Evolutionary conservation across 2,888 invertebrate species (phyloP), one percentile per base, ranked within the genome.

Genomic region (Aproaerema taeniolella): DNA sequence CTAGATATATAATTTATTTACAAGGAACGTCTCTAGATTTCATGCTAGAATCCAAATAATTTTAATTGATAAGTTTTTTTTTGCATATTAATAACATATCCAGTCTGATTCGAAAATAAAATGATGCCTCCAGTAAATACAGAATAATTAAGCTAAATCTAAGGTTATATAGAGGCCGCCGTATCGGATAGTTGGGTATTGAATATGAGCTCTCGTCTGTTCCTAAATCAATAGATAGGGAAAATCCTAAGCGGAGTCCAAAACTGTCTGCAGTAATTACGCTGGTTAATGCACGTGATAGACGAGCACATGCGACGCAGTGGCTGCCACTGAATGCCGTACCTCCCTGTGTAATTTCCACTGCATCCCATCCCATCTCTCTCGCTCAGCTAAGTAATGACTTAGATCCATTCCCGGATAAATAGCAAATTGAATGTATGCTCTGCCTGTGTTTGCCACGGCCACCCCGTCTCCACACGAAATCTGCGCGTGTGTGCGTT

Each of bases 331-430:
- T 66, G 66, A 70, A 75, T 67, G 63, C 63, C 64, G 67, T 62
- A 68, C 67, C 66, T 63, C 65, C 64, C 61, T 52, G 62, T 75
- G 75, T 79, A 80, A 81, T 81, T 77, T 80, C 73, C 74, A 77
- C 73, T 77, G 76, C 78, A 78, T 73, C 77, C 76, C 72, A 67
- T 69, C 72, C 71, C 73, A 72, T 78, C 76, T 74, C 81, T 71
- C 80, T 74, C 82, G 76, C 79, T 77, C 81, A 72, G 82, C 79
- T 87, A 87, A 87, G 87, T 85, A 86, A 87, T 85, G 83, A 86
- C 82, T 82, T 75, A 78, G 82, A 83, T 86, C 82, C 83, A 83
- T 86, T 81, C 77, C 79, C 75, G 78, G 83, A 86, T 85, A 87
- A 85, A 85, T 81, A 85, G 83, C 80, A 82, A 86, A 86, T 85